phyloP scores from a whole-genome alignment of 35 echinoderm and acorn worm genomes.

The Anneissia japonica region DNA sequence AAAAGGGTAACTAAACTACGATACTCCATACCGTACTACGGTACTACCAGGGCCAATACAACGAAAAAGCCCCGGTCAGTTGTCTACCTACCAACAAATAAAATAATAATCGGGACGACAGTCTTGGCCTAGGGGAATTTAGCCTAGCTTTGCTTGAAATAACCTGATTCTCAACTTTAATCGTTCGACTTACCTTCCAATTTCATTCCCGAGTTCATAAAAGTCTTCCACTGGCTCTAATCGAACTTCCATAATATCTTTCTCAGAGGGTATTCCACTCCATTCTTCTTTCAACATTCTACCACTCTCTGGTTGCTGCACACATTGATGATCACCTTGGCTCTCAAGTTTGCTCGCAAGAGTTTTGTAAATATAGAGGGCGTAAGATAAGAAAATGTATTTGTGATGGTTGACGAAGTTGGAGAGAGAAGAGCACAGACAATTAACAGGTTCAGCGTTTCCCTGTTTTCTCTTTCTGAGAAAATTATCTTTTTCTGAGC shows the following conservation, averaged over 20 bases:
- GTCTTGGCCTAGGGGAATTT: background rate
- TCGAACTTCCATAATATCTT: background rate
- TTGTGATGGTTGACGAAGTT: too few species aligned
- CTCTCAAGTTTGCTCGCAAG: too few species aligned
- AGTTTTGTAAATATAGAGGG: too few species aligned
- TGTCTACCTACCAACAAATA: background rate
- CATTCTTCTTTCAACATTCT: background rate
- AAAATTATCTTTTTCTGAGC: too few species aligned
- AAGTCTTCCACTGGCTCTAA: conserved; percentile 66
- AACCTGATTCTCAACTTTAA: too few species aligned
- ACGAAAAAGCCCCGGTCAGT: background rate
- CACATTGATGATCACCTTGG: too few species aligned
- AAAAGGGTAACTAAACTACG: background rate
- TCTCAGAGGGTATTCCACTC: background rate
- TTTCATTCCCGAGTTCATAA: conserved; percentile 70
- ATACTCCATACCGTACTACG: background rate
- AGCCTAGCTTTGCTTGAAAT: background rate
- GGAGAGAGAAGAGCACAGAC: too few species aligned
- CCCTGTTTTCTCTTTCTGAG: too few species aligned
- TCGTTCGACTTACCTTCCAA: conserved; percentile 72
- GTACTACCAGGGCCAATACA: background rate
- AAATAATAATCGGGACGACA: background rate
- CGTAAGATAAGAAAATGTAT: too few species aligned
- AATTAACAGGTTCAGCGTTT: too few species aligned
- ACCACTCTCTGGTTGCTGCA: too few species aligned